Evolutionary conservation across 2,888 invertebrate species (phyloP).

Genomic region (Brachypterus glaber): DNA sequence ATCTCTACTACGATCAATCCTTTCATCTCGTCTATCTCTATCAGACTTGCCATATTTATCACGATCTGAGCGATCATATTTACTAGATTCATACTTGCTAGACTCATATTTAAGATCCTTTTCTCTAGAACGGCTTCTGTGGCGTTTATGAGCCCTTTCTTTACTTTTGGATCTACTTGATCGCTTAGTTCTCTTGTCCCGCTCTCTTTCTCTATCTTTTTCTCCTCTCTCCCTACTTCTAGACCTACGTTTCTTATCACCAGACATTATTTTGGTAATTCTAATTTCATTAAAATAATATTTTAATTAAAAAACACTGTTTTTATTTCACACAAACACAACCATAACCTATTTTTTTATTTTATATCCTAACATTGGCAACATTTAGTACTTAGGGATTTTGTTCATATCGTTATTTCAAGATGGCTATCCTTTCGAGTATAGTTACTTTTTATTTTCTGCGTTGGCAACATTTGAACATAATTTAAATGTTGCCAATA

Average conservation of each 20-base stretch:
- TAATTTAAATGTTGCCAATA: too few species aligned
- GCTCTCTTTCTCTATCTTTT: conserved; percentile 34
- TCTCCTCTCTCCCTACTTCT: conserved; percentile 39
- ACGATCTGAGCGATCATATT: conserved; percentile 14
- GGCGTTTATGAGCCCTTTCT: conserved; percentile 33
- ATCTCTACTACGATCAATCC: conserved; percentile 21
- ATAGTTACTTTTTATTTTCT: too few species aligned
- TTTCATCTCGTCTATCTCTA: conserved; percentile 26
- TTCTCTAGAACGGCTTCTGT: conserved; percentile 35
- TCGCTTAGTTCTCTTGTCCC: conserved; percentile 33
- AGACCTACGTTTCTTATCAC: conserved; percentile 38
- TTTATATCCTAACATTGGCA: too few species aligned
- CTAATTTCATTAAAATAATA: too few species aligned
- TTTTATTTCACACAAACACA: too few species aligned
- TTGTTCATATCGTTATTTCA: too few species aligned
- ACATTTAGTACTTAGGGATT: too few species aligned
- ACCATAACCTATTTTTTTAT: too few species aligned
- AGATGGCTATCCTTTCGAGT: too few species aligned
- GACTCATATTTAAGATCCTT: conserved; percentile 25
- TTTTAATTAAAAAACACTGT: too few species aligned
- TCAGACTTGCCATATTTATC: conserved; percentile 27
- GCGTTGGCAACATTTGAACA: too few species aligned
- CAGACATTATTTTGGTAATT: conserved; percentile 34
- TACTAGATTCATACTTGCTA: conserved; percentile 15
- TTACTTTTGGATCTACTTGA: conserved; percentile 38